Percentiles rank a stretch among this genome's conserved stretches.
phyloP scores from a whole-genome alignment of 2,113 vertebrate species.

The Atractosteus spatula region DNA sequence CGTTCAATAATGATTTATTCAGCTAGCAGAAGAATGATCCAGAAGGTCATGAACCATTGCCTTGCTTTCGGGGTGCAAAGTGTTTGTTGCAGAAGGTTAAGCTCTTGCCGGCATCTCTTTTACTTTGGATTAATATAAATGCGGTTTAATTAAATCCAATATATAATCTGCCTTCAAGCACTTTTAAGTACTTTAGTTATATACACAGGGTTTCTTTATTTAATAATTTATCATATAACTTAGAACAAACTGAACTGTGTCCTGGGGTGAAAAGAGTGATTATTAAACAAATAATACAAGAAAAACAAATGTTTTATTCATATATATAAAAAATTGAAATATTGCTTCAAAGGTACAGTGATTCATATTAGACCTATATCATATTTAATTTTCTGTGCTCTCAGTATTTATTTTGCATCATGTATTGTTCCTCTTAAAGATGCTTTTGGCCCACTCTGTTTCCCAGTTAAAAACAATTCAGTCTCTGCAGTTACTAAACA shows the following conservation, averaged over 20 bases:
- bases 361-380: too few species aligned
- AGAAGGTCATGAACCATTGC: background rate
- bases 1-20: background rate
- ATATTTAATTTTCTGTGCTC: too few species aligned
- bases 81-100: background rate
- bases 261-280: slow-evolving; percentile 4
- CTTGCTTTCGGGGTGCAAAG: background rate
- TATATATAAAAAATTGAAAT: background rate
- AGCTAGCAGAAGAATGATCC: background rate
- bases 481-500: too few species aligned
- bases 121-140: slow-evolving; percentile 8
- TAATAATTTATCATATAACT: background rate
- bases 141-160: slow-evolving; percentile 11
- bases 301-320: background rate
- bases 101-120: background rate
- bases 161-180: slow-evolving; percentile 1
- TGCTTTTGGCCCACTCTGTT: too few species aligned
- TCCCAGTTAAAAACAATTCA: too few species aligned
- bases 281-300: background rate
- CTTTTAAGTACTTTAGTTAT: background rate
- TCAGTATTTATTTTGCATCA: too few species aligned
- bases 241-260: background rate
- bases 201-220: background rate
- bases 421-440: too few species aligned
- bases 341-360: too few species aligned